Base-by-base conservation (phyloP, 2,113 vertebrate genomes). In the Laterallus jamaicensis region DNA sequence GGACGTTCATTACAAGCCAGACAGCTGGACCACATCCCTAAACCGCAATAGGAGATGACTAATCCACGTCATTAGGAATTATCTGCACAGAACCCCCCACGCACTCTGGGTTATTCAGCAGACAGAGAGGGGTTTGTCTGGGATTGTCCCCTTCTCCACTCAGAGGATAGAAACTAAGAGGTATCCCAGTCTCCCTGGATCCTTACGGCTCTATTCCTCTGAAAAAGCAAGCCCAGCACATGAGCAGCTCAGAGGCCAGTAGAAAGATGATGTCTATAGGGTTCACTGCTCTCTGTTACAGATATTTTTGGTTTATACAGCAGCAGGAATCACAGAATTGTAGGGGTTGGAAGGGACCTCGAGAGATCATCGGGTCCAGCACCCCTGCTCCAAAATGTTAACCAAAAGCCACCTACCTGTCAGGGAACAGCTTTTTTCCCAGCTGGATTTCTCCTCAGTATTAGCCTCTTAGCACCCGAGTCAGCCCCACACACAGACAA, bases 21-120 rank as follows among this genome's bases (percentile, higher is more conserved):
- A 96, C 96, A 40, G 88, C 90, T 96, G 96, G 96, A 88, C 22
- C 12, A 0, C 0, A 0, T 39, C 96, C 93, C 92, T 39, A 29
- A 76, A 89, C 93, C 93, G 15, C 93, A 37, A 15, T 13, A 79
- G 96, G 96, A 96, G 91, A 94, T 96, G 96, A 97, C 81, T 89
- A 93, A 97, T 59, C n/a, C 28, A 4, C 69, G 28, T 82, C 95
- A 78, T 6, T 92, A 90, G 95, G 91, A 93, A 89, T 79, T 55
- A 92, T 87, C 93, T 4, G 67, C 95, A 82, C 88, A 90, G 83
- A 96, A 76, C 91, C 90, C 93, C 93, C 93, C 93, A 88, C 88
- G 59, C 82, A 6, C 73, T 37, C 19, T 0, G 60, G 14, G 26
- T 37, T 50, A 39, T 90, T 92, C 80, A 93, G 95, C 88, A 90